A percentile compares a stretch with the other conserved stretches of the same genome.
These are phyloP conservation scores for Tyrophagus putrescentiae DNA, from an alignment of 1,140 invertebrate species.

Conservation along the genomic window DNA sequence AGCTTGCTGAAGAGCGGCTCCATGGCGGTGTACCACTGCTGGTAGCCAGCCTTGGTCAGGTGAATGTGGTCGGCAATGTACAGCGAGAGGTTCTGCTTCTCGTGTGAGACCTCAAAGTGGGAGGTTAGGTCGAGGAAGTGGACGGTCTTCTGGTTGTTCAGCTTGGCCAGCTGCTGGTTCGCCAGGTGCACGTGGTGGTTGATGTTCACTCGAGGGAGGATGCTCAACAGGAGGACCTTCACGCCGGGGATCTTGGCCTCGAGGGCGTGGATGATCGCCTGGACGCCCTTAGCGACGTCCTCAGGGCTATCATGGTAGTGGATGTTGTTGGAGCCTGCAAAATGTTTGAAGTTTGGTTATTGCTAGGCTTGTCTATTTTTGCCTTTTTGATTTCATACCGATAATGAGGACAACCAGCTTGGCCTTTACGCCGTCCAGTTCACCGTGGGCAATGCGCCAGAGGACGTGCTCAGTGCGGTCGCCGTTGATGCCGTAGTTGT, in stretches of 20 bases:
- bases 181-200: background rate
- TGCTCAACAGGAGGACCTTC: slow-evolving; percentile 7
- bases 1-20: slow-evolving; percentile 10
- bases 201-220: background rate
- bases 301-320: background rate
- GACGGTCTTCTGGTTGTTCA: background rate
- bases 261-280: background rate
- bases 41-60: background rate
- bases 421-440: slow-evolving; percentile 3
- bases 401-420: slow-evolving; percentile 8
- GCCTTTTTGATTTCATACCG: slow-evolving; percentile 1
- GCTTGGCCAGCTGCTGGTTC: background rate
- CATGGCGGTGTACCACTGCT: slow-evolving; percentile 9
- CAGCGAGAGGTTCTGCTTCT: background rate
- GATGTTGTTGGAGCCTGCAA: background rate
- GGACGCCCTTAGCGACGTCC: slow-evolving; percentile 6
- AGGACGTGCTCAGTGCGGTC: slow-evolving; percentile 12
- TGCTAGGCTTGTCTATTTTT: too few relatives aligned
- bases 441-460: slow-evolving; percentile 2
- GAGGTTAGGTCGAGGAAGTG: slow-evolving; percentile 1
- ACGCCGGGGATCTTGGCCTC: background rate
- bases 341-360: too few relatives aligned
- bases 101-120: background rate
- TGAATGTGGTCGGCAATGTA: background rate
- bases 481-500: slow-evolving; percentile 7